phyloP scores from a whole-genome alignment of 2,888 invertebrate genomes.

The Ditula angustiorana region DNA sequence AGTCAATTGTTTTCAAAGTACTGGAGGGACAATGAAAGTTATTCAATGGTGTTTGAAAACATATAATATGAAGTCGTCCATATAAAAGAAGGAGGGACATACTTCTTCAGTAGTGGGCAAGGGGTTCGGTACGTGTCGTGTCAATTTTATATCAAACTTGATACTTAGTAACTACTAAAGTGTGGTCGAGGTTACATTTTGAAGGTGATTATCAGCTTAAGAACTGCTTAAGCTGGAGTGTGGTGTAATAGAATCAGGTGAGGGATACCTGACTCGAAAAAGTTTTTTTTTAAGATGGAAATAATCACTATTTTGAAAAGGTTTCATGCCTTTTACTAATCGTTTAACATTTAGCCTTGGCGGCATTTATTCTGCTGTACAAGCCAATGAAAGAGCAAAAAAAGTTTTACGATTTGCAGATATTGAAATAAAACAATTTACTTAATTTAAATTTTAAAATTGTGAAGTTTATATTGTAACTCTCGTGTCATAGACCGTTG shows the following conservation, averaged over 20 bases:
- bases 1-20: conserved; percentile 1
- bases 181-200: neutral
- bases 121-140: neutral
- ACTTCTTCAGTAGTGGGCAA: neutral
- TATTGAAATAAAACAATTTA: too few species aligned
- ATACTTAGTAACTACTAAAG: too few species aligned
- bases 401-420: too few species aligned
- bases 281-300: neutral
- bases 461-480: too few species aligned
- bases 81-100: neutral
- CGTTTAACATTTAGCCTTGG: too few species aligned
- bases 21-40: conserved; percentile 6
- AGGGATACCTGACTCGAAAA: too few species aligned
- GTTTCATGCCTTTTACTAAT: too few species aligned
- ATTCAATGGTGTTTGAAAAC: conserved; percentile 13
- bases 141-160: neutral
- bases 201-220: neutral
- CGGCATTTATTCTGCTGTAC: too few species aligned
- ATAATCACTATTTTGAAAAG: too few species aligned
- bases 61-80: neutral
- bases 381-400: too few species aligned
- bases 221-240: neutral
- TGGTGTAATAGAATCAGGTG: neutral
- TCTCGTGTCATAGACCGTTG: too few species aligned
- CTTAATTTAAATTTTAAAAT: too few species aligned